These are phyloP conservation scores for Danionella cerebrum DNA, from an alignment of 2,113 vertebrate genomes.

Conservation along the genomic window DNA sequence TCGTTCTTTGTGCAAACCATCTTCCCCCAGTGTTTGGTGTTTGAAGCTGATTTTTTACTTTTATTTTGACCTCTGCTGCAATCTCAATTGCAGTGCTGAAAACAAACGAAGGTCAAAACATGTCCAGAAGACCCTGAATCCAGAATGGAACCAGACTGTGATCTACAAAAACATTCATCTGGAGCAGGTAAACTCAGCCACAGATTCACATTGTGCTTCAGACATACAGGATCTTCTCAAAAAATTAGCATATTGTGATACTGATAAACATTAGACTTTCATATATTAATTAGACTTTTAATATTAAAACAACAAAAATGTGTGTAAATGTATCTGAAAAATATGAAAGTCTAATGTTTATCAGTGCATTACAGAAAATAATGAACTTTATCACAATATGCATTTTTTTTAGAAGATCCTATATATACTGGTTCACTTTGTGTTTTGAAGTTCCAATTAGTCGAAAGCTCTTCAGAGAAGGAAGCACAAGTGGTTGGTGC, in stretches of 20 bases:
- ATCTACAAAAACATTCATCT: conserved; percentile 97
- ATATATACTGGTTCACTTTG: too few relatives aligned
- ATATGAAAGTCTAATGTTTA: too few relatives aligned
- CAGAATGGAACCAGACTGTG: conserved; percentile 99
- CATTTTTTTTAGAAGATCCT: background rate
- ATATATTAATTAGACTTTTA: too few relatives aligned
- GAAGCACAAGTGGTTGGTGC: conserved; percentile 7
- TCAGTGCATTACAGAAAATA: too few relatives aligned
- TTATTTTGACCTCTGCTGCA: conserved; percentile 37
- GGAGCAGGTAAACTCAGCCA: conserved; percentile 83
- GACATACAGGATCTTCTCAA: background rate
- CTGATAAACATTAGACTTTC: too few relatives aligned
- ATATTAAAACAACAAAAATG: too few relatives aligned
- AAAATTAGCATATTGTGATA: too few relatives aligned
- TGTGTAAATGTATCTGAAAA: too few relatives aligned
- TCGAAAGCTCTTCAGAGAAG: conserved; percentile 24
- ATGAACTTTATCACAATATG: too few relatives aligned
- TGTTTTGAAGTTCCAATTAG: conserved; percentile 30
- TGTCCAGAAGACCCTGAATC: conserved; percentile 87
- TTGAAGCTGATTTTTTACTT: conserved; percentile 18
- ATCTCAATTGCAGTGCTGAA: conserved; percentile 75
- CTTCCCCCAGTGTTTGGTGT: background rate
- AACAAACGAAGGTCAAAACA: conserved; percentile 94
- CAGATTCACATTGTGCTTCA: background rate
- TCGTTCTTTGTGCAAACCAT: conserved; percentile 9